phyloP scores from a whole-genome alignment of 2,113 vertebrate genomes.

The Nycticorax nycticorax region DNA sequence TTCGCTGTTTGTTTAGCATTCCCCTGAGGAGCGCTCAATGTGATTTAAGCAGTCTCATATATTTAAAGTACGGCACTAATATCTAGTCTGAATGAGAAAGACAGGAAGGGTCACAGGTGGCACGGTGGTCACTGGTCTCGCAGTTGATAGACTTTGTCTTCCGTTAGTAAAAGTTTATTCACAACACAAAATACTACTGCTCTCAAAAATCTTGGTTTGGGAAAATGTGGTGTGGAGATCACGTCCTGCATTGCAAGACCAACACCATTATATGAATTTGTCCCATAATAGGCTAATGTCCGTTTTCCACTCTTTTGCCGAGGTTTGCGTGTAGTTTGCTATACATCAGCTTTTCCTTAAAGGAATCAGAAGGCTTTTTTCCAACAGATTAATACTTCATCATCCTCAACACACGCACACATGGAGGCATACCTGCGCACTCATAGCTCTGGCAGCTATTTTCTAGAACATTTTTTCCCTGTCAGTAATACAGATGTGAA shows the following conservation, averaged over 20 bases:
- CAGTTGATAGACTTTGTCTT: neutral
- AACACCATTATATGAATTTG: neutral
- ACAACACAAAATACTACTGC: neutral
- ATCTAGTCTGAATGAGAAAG: neutral
- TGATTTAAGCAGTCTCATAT: neutral
- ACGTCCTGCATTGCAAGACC: neutral
- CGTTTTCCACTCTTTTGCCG: neutral
- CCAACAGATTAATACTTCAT: neutral
- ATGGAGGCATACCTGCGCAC: neutral
- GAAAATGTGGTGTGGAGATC: neutral
- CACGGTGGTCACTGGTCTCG: neutral
- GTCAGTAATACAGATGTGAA: neutral
- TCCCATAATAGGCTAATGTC: neutral
- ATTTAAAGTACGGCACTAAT: neutral
- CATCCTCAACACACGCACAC: neutral
- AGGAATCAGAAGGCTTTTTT: neutral
- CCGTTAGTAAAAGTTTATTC: neutral
- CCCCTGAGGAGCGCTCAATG: neutral
- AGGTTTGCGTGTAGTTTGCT: neutral
- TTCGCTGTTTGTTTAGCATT: conserved; percentile 34
- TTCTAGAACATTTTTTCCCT: neutral
- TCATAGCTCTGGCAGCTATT: neutral
- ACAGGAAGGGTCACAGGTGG: neutral
- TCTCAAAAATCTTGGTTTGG: neutral
- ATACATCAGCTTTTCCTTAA: neutral